These are phyloP conservation scores for Hetaerina titia DNA, from an alignment of 2,888 invertebrate species.

Conservation along the genomic window DNA sequence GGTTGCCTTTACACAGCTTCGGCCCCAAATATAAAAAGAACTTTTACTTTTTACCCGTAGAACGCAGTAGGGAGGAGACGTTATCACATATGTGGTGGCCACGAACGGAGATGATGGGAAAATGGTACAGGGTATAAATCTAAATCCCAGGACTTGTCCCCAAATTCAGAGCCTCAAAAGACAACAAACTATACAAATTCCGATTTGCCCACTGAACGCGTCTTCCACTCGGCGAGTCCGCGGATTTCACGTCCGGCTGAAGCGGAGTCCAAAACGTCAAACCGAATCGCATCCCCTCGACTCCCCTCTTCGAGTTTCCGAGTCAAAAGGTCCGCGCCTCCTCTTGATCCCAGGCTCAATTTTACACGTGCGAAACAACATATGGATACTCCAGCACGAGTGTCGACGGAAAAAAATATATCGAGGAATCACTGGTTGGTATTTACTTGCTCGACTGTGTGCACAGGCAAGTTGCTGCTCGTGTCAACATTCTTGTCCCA, in stretches of 20 bases:
- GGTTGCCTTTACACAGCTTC: too few species aligned
- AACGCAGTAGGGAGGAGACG: too few species aligned
- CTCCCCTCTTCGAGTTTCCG: not conserved
- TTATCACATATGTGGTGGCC: too few species aligned
- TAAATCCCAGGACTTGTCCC: too few species aligned
- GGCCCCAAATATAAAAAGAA: too few species aligned
- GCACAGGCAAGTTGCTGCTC: not conserved
- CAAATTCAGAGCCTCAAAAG: too few species aligned
- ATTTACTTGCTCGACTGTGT: not conserved
- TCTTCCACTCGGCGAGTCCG: not conserved
- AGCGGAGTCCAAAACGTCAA: not conserved
- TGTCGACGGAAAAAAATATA: not conserved
- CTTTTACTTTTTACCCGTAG: too few species aligned
- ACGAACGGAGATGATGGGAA: too few species aligned
- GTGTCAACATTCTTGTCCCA: not conserved
- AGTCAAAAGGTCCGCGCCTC: not conserved
- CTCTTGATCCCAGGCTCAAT: not conserved
- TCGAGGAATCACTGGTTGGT: not conserved
- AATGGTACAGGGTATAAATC: too few species aligned
- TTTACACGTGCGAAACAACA: not conserved
- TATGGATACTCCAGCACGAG: not conserved
- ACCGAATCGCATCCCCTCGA: not conserved
- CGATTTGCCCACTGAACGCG: too few species aligned
- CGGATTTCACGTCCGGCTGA: not conserved
- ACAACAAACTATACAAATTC: too few species aligned